These are phyloP conservation scores for Myrmecobius fasciatus DNA, from an alignment of 2,113 vertebrate genomes.

Conservation along the genomic window DNA sequence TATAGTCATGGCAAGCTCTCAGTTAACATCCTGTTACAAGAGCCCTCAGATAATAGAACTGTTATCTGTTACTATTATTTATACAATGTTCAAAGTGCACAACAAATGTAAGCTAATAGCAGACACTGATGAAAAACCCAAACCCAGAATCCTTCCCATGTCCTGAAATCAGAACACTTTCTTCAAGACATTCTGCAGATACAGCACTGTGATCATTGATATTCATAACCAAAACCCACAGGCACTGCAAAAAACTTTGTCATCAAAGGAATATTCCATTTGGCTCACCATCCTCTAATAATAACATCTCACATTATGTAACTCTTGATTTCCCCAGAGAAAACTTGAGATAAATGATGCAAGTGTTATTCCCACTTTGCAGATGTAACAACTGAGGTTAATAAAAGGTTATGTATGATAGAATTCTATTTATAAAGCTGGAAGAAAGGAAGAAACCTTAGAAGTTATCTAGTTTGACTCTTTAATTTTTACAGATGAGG, in stretches of 20 bases:
- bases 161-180: background rate
- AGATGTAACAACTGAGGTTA: background rate
- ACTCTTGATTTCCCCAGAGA: background rate
- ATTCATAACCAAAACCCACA: slow-evolving; percentile 2
- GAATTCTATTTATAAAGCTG: background rate
- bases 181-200: background rate
- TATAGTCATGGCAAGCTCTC: background rate
- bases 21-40: background rate
- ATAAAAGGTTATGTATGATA: background rate
- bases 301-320: background rate
- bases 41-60: background rate
- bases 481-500: background rate
- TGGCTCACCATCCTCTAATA: background rate
- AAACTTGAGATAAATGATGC: background rate
- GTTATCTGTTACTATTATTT: background rate
- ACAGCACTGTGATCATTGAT: background rate
- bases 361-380: background rate
- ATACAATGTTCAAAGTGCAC: background rate
- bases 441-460: background rate
- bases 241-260: background rate
- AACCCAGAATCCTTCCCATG: background rate
- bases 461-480: background rate
- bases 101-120: background rate
- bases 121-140: background rate
- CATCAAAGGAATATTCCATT: slow-evolving; percentile 2